These are phyloP conservation scores for Leptura quadrifasciata DNA, from an alignment of 2,888 invertebrate species.

Conservation along the genomic window DNA sequence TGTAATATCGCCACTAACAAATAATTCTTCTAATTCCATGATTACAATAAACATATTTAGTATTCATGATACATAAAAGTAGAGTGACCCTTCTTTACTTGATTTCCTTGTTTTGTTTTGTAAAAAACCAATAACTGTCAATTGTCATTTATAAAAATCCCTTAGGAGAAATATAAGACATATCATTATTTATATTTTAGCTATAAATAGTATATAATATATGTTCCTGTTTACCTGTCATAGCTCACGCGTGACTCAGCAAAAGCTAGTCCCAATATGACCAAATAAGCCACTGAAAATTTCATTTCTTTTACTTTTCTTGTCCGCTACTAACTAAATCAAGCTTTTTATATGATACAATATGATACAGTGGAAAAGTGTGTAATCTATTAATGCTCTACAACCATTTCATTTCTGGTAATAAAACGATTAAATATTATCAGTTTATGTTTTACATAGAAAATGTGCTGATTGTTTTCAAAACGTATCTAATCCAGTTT, in stretches of 20 bases:
- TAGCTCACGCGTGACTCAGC: neutral
- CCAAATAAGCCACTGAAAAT: neutral
- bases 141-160: no score
- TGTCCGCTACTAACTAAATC: neutral
- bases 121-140: no score
- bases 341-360: neutral
- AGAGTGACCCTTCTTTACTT: no score
- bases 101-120: no score
- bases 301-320: neutral
- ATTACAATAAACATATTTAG: no score
- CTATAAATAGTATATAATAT: constrained; percentile 8
- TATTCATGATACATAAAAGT: no score
- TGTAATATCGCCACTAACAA: no score
- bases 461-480: no score
- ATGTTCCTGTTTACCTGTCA: constrained; percentile 13
- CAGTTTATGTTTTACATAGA: neutral
- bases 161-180: no score
- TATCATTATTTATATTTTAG: neutral
- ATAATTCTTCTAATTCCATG: no score
- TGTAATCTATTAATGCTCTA: neutral
- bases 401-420: neutral
- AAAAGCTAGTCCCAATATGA: neutral
- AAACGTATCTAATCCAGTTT: no score
- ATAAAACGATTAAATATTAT: constrained; percentile 6
- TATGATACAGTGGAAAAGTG: neutral